Conservation (phyloP, 2,888 invertebrate genomes). For the Dolomedes plantarius region DNA sequence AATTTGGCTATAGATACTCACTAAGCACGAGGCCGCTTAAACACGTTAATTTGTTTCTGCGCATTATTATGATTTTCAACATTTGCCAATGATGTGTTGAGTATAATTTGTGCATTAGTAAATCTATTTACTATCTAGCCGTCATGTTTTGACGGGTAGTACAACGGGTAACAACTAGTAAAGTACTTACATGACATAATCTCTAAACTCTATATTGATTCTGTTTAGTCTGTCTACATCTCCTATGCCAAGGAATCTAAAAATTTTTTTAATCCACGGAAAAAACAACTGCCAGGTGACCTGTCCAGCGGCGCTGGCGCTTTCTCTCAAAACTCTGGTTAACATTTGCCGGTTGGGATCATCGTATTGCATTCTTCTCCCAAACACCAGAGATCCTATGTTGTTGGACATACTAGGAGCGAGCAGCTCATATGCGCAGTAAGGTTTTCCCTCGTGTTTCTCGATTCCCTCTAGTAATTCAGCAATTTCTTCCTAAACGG, state of each 20-base stretch:
- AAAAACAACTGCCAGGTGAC: slow-evolving; percentile 33
- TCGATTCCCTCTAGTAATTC: slow-evolving; percentile 24
- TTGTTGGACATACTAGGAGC: slow-evolving; percentile 73
- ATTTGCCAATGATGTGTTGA: no score
- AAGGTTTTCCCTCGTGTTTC: background rate
- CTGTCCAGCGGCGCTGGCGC: background rate
- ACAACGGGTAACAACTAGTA: no score
- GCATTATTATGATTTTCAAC: no score
- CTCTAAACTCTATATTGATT: background rate
- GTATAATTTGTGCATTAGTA: no score
- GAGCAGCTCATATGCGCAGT: slow-evolving; percentile 1
- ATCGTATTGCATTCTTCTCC: slow-evolving; percentile 69
- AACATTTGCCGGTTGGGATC: slow-evolving; percentile 55
- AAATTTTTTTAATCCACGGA: slow-evolving; percentile 28
- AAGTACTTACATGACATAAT: slow-evolving; percentile 29
- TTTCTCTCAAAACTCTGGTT: background rate
- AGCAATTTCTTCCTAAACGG: slow-evolving; percentile 46
- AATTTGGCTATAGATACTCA: no score
- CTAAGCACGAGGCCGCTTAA: no score
- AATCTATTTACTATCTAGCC: no score
- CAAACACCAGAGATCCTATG: slow-evolving; percentile 72
- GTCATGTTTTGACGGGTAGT: no score
- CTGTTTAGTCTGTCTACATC: background rate
- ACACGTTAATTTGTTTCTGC: no score
- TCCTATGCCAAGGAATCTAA: slow-evolving; percentile 18